Base-by-base conservation (phyloP, 2,797 vertebrate genomes). In the Rachycentron canadum region DNA sequence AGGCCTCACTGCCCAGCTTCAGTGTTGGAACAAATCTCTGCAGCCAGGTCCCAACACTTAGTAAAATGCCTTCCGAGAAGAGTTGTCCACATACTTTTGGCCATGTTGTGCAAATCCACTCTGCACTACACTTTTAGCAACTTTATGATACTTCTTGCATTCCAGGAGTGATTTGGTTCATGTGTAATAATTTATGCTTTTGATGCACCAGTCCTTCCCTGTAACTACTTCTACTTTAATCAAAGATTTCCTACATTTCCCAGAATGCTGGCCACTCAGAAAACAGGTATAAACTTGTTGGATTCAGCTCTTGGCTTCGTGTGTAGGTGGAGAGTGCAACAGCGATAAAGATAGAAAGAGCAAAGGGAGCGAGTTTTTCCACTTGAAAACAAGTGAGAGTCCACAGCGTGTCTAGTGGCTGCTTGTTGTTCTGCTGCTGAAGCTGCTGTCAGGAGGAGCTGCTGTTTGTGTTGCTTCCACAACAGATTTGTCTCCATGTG, bases 321-420 rank as follows among this genome's bases (percentile, higher is more conserved):
- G 91, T 93, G 92, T 93, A 86, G 92, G 92, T 82, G 92, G 90
- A 73, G 85, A 89, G 88, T 70, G 88, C 90, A 91, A 73, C 83
- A 40, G 86, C 17, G 89, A 91, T 91, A 91, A 92, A 93, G 90
- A 92, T 91, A 93, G 89, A 79, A 81, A 85, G 89, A 87, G 88
- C 86, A 75, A 69, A 69, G 82, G 83, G 89, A 84, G 89, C 40
- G 78, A 89, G 82, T 86, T 84, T 53, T 61, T 81, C 83, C 87
- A 73, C 89, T 90, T 38, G 32, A 89, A 80, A 82, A 87, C 83
- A 79, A 86, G 86, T 70, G 88, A 70, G 84, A 86, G 86, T 92
- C 89, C 90, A 84, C 73, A 78, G 79, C 72, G 3, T 77, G 88
- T 89, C 85, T 75, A 88, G 83, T 88, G 87, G 88, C 82, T 89